These are phyloP conservation scores for Apamea sordens DNA, from an alignment of 2,888 invertebrate species.

Conservation along the genomic window DNA sequence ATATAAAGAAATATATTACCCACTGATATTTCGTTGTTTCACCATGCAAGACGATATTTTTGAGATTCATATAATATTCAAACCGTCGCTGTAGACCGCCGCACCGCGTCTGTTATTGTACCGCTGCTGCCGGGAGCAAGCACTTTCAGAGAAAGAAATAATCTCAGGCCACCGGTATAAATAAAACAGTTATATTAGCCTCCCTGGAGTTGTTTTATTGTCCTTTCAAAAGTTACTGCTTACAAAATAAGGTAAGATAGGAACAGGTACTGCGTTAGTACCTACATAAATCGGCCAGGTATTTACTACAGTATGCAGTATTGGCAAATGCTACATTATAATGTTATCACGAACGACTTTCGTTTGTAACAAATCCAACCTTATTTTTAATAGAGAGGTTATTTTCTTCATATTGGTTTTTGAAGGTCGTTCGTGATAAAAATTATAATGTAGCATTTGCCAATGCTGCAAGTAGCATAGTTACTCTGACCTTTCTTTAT, in stretches of 20 bases:
- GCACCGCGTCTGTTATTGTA: background rate
- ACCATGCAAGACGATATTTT: background rate
- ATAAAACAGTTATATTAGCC: background rate
- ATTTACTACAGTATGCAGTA: background rate
- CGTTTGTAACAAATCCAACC: too few relatives aligned
- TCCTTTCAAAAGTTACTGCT: background rate
- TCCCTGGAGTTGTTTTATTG: background rate
- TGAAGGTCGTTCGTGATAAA: too few relatives aligned
- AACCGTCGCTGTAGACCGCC: background rate
- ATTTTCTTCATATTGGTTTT: too few relatives aligned
- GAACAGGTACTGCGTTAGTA: background rate
- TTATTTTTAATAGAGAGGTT: too few relatives aligned
- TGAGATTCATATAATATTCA: conserved; percentile 1
- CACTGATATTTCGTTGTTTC: background rate
- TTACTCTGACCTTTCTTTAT: background rate
- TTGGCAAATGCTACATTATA: too few relatives aligned
- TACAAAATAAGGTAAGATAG: background rate
- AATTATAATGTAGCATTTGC: too few relatives aligned
- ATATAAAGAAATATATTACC: background rate
- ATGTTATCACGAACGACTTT: too few relatives aligned
- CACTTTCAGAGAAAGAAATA: conserved; percentile 1
- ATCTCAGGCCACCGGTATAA: background rate
- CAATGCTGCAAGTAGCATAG: too few relatives aligned
- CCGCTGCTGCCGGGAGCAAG: background rate
- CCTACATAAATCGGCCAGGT: background rate